phyloP scores from a whole-genome alignment of 2,888 invertebrate species.

The Leucoma salicis region DNA sequence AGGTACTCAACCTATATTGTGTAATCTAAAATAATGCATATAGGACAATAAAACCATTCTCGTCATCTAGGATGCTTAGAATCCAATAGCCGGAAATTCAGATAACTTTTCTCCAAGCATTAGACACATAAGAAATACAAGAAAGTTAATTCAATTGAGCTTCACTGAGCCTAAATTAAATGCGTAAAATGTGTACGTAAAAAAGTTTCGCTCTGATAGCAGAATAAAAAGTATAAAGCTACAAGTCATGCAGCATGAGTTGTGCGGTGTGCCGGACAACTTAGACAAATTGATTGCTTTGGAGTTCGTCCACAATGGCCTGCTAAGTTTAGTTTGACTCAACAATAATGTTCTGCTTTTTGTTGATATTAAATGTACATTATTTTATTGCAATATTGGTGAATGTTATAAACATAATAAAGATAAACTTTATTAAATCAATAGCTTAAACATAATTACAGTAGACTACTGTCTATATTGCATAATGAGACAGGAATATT shows the following conservation, averaged over 20 bases:
- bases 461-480: too few relatives aligned
- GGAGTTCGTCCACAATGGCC: background rate
- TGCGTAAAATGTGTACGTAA: slow-evolving; percentile 3
- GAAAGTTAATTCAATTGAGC: slow-evolving; percentile 1
- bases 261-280: slow-evolving; percentile 3
- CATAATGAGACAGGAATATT: too few relatives aligned
- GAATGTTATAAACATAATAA: too few relatives aligned
- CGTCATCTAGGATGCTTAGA: too few relatives aligned
- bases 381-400: background rate
- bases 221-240: slow-evolving; percentile 2
- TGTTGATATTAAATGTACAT: background rate
- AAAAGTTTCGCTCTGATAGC: slow-evolving; percentile 7
- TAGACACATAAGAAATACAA: background rate
- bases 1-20: too few relatives aligned
- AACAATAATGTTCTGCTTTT: background rate
- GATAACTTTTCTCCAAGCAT: background rate
- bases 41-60: too few relatives aligned
- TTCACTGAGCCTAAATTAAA: slow-evolving; percentile 5
- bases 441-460: too few relatives aligned
- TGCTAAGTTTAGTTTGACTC: slow-evolving; percentile 1
- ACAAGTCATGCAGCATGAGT: slow-evolving; percentile 10
- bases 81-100: too few relatives aligned
- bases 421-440: too few relatives aligned
- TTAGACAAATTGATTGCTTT: slow-evolving; percentile 6
- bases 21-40: too few relatives aligned